A percentile compares a stretch with the other conserved stretches of the same genome.
Evolutionary conservation across 2,888 invertebrate species (phyloP).

Genomic region (Protonemura montana): DNA sequence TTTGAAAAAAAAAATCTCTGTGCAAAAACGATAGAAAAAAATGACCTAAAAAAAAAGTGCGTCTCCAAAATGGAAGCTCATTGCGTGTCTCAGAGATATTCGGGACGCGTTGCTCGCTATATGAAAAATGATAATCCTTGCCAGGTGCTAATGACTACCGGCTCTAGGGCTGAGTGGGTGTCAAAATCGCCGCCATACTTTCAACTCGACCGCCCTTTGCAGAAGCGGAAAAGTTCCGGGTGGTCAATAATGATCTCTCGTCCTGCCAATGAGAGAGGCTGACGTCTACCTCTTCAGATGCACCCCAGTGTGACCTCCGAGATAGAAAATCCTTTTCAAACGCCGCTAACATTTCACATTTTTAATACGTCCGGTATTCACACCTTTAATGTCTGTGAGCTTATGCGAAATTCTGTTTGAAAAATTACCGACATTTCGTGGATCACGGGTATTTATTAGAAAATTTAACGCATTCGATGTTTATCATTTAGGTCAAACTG

Average conservation of each 20-base stretch:
- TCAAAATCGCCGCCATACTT: constrained; percentile 21
- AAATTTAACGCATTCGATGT: not conserved
- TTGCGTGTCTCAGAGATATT: too few species aligned
- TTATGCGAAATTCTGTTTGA: not conserved
- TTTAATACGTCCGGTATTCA: not conserved
- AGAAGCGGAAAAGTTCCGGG: constrained; percentile 10
- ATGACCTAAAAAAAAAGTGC: too few species aligned
- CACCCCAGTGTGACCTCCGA: not conserved
- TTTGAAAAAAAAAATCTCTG: too few species aligned
- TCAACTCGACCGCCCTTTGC: not conserved
- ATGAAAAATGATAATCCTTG: not conserved
- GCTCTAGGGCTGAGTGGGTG: not conserved
- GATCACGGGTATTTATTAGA: not conserved
- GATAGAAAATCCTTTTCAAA: not conserved
- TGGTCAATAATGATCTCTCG: constrained; percentile 26
- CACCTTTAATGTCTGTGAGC: not conserved
- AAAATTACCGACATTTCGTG: not conserved
- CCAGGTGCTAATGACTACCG: constrained; percentile 26
- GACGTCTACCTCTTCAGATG: not conserved
- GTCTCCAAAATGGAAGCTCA: too few species aligned
- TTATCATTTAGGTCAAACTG: not conserved
- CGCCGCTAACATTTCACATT: not conserved
- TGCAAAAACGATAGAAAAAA: too few species aligned
- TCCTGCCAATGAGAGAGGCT: not conserved
- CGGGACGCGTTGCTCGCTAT: too few species aligned